Evolutionary conservation across 2,888 invertebrate species (phyloP).

Genomic region (Drosophila greeni): DNA sequence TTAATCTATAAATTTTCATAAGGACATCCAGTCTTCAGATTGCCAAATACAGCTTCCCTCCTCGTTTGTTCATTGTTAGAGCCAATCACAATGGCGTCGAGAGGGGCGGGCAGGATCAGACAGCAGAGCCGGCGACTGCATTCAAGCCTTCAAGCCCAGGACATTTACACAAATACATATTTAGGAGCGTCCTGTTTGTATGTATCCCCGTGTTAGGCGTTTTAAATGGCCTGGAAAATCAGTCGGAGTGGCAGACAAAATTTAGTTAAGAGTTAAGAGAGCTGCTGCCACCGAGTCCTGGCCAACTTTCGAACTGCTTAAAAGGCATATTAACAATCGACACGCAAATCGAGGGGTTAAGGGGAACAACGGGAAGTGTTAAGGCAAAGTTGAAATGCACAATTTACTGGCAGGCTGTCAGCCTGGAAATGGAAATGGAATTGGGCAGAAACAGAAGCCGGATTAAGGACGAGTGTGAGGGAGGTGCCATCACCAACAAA

Average conservation of each 20-base stretch:
- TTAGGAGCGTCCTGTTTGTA: neutral
- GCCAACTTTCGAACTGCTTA: conserved; percentile 33
- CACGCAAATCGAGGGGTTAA: conserved; percentile 13
- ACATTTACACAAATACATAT: conserved; percentile 26
- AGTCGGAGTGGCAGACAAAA: conserved; percentile 29
- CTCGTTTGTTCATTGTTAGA: conserved; percentile 22
- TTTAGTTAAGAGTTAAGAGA: conserved; percentile 22
- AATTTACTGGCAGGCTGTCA: conserved; percentile 34
- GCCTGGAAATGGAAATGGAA: conserved; percentile 3
- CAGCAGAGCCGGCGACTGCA: conserved; percentile 29
- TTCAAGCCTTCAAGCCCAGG: conserved; percentile 28
- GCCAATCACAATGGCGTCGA: conserved; percentile 31
- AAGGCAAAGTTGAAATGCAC: conserved; percentile 46
- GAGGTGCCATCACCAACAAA: conserved; percentile 28
- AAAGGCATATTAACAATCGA: conserved; percentile 44
- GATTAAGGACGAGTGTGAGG: conserved; percentile 14
- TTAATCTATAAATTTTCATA: too few relatives aligned
- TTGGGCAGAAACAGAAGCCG: conserved; percentile 3
- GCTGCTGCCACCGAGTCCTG: neutral
- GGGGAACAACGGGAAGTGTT: conserved; percentile 17
- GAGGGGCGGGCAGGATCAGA: conserved; percentile 29
- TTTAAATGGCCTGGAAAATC: conserved; percentile 49
- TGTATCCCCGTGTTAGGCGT: conserved; percentile 8
- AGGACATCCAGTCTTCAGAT: neutral
- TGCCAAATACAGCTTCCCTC: accelerated